A percentile compares a stretch with the other conserved stretches of the same genome.
phyloP scores from a whole-genome alignment of 2,797 vertebrate species.

The Arnoldichthys spilopterus region DNA sequence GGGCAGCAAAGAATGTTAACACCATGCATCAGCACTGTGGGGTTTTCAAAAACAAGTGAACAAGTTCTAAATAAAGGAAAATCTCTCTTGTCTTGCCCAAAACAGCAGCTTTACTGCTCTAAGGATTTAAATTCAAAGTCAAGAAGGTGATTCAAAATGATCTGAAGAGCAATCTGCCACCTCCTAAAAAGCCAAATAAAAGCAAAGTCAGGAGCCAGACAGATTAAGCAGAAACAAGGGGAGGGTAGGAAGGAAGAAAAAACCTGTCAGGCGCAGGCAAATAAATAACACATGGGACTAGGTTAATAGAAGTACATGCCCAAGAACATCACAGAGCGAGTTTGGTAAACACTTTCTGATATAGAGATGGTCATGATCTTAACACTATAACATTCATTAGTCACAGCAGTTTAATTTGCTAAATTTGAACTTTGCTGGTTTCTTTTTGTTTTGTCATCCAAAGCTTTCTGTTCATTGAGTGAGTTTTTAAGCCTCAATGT shows the following conservation, averaged over 20 bases:
- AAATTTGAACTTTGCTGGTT: too few relatives aligned
- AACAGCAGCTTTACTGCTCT: constrained; percentile 56
- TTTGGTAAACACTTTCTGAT: not conserved
- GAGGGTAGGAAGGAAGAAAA: constrained; percentile 13
- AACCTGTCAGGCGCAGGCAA: constrained; percentile 21
- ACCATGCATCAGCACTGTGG: constrained; percentile 56
- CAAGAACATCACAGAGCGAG: constrained; percentile 1
- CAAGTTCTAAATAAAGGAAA: constrained; percentile 53
- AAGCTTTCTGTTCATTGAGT: not conserved
- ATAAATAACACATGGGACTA: constrained; percentile 40
- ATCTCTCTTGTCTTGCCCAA: constrained; percentile 34
- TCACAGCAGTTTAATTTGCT: too few relatives aligned
- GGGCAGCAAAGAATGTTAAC: constrained; percentile 55
- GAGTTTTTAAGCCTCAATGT: not conserved
- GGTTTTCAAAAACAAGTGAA: constrained; percentile 54
- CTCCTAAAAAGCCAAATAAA: constrained; percentile 41
- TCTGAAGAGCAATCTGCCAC: constrained; percentile 34
- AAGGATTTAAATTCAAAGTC: constrained; percentile 57
- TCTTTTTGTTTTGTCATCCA: not conserved
- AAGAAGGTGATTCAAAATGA: constrained; percentile 49
- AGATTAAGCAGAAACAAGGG: constrained; percentile 29
- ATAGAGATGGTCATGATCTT: not conserved
- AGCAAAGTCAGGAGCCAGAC: constrained; percentile 29
- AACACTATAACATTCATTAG: not conserved
- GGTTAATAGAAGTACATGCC: constrained; percentile 23